phyloP scores from a whole-genome alignment of 2,113 vertebrate species.

The Notarius lentiginosus region DNA sequence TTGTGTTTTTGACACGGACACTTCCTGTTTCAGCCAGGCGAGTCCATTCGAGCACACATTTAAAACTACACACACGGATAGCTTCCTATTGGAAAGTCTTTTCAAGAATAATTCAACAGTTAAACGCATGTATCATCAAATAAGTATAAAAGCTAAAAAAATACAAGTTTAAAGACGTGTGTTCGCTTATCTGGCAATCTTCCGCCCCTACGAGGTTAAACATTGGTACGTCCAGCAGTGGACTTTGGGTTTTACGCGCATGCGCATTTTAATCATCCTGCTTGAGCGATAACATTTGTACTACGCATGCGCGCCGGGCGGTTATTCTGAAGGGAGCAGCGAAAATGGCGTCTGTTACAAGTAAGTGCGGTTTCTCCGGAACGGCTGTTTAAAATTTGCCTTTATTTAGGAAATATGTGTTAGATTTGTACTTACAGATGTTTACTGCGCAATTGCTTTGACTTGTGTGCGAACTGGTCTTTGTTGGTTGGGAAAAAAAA shows the following conservation, averaged over 20 bases:
- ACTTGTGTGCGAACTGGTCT: background rate
- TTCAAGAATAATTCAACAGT: background rate
- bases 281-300: background rate
- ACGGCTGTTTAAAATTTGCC: background rate
- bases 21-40: conserved; percentile 3
- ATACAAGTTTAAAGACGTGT: background rate
- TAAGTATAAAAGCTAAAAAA: no score
- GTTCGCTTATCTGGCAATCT: no score
- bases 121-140: no score
- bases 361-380: conserved; percentile 54
- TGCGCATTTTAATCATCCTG: background rate
- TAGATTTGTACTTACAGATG: background rate
- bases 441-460: fast-evolving
- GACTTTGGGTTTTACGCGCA: background rate
- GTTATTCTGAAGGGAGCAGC: background rate
- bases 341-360: conserved; percentile 72
- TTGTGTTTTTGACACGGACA: conserved; percentile 6
- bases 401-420: background rate
- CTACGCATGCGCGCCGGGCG: background rate
- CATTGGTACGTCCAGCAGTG: background rate
- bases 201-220: background rate
- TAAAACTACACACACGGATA: background rate
- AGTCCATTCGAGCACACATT: background rate
- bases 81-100: background rate
- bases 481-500: no score